Percentiles rank a stretch among this genome's conserved stretches.
Evolutionary conservation across 2,113 vertebrate genomes (phyloP).

Genomic region (Seriola rivoliana): DNA sequence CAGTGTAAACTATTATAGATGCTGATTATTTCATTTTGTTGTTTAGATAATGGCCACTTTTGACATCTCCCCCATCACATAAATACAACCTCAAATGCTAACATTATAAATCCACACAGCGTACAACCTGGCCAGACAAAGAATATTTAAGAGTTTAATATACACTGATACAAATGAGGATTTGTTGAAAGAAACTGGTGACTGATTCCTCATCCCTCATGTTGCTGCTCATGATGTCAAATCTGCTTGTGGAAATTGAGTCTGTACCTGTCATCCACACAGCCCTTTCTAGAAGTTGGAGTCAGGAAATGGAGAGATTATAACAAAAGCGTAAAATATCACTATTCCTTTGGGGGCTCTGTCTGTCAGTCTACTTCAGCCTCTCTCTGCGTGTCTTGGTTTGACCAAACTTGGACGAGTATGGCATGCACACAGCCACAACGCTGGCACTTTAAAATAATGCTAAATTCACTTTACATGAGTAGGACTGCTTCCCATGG

Average conservation of each 20-base stretch:
- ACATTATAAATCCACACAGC: too few species aligned
- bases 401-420: slow-evolving; percentile 7
- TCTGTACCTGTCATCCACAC: background rate
- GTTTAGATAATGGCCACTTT: slow-evolving; percentile 14
- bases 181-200: background rate
- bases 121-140: too few species aligned
- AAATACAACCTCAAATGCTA: background rate
- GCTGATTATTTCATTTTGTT: slow-evolving; percentile 27
- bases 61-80: background rate
- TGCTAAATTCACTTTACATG: slow-evolving; percentile 17
- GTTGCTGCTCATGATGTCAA: background rate
- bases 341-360: background rate
- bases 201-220: background rate
- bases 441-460: slow-evolving; percentile 5
- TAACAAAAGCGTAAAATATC: slow-evolving; percentile 14
- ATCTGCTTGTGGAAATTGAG: background rate
- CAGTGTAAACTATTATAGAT: background rate
- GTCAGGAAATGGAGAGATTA: slow-evolving; percentile 28
- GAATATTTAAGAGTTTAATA: background rate
- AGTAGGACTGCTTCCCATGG: slow-evolving; percentile 27
- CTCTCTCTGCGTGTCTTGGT: slow-evolving; percentile 1
- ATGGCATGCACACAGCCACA: background rate
- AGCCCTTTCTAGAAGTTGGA: background rate
- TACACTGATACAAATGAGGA: background rate
- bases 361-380: background rate